phyloP scores from a whole-genome alignment of 2,797 vertebrate genomes.

The Periophthalmus magnuspinnatus region DNA sequence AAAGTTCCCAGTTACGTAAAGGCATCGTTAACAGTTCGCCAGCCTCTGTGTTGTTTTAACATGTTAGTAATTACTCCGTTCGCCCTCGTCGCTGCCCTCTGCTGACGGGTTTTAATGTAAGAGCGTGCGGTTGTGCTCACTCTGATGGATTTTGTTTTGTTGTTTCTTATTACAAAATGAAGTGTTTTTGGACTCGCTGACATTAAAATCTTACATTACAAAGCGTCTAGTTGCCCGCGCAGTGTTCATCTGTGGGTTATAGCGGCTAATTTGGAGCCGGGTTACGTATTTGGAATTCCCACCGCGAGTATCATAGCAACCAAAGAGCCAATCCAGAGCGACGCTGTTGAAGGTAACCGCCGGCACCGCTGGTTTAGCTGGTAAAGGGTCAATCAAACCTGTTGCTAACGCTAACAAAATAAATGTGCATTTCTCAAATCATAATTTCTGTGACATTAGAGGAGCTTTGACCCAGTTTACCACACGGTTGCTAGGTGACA shows the following conservation, averaged over 20 bases:
- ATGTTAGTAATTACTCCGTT: constrained; percentile 67
- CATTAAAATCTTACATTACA: constrained; percentile 27
- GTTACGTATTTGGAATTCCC: too few relatives aligned
- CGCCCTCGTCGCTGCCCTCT: constrained; percentile 29
- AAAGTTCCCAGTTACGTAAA: constrained; percentile 61
- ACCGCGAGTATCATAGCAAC: too few relatives aligned
- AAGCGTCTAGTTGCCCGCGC: constrained; percentile 19
- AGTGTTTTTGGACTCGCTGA: constrained; percentile 31
- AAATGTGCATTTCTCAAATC: too few relatives aligned
- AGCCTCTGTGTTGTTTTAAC: constrained; percentile 65
- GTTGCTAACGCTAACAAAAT: too few relatives aligned
- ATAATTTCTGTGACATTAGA: too few relatives aligned
- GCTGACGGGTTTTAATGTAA: constrained; percentile 61
- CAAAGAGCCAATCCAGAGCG: too few relatives aligned
- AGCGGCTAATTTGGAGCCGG: too few relatives aligned
- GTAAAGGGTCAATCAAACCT: too few relatives aligned
- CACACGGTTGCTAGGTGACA: too few relatives aligned
- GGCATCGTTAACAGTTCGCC: constrained; percentile 53
- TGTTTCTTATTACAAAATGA: constrained; percentile 41
- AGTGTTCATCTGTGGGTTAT: constrained; percentile 24
- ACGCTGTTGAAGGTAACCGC: too few relatives aligned
- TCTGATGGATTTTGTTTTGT: constrained; percentile 51
- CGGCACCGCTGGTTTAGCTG: too few relatives aligned
- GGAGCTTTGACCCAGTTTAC: too few relatives aligned
- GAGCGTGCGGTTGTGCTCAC: constrained; percentile 45